Evolutionary conservation across 2,888 invertebrate species (phyloP), one percentile per base, ranked within the genome.

Genomic region (Agrotis ipsilon): DNA sequence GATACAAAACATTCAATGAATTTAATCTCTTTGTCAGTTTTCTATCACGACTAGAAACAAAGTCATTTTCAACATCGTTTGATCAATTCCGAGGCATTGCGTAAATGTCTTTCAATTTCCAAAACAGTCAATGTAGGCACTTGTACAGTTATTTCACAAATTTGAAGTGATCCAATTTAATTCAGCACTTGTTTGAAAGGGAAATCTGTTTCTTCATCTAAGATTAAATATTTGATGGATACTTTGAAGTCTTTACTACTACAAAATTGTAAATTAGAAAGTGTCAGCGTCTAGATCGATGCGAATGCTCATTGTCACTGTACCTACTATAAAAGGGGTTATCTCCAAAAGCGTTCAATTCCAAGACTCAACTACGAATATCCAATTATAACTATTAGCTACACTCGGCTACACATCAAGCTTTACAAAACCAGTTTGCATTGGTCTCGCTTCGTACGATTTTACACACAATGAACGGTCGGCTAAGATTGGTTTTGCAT

Each of bases 71-170:
- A n/a, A n/a, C n/a, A n/a, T n/a, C 45, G 65, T 75, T 78, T 75
- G 69, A 78, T 78, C 65, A 69, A 80, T 70, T 68, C 62, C 21
- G 7, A 52, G 39, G 19, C 51, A 51, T 69, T 64, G 24, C 48
- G 32, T 49, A 49, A 54, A 54, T 65, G 21, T 24, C 32, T 27
- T 58, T 24, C 19, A 19, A 39, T 39, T 55, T 65, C 21, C n/a
- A 55, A 55, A 11, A 1, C 14, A 6, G 55, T n/a, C n/a, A 3
- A 27, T 32, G 55, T 43, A 46, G 54, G 14, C 19, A 60, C 72
- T 67, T 67, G 27, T 32, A 51, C 13, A 24, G 24, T 43, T 48
- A 78, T 68, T 68, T 62, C 24, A 39, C 55, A 58, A 67, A 74
- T 72, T 68, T 67, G 67, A 54, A 49, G 27, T 27, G 49, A 67